A percentile compares a stretch with the other conserved stretches of the same genome.
Evolutionary conservation across 2,888 invertebrate genomes (phyloP).

Genomic region (Coronaproctus castanopsis): DNA sequence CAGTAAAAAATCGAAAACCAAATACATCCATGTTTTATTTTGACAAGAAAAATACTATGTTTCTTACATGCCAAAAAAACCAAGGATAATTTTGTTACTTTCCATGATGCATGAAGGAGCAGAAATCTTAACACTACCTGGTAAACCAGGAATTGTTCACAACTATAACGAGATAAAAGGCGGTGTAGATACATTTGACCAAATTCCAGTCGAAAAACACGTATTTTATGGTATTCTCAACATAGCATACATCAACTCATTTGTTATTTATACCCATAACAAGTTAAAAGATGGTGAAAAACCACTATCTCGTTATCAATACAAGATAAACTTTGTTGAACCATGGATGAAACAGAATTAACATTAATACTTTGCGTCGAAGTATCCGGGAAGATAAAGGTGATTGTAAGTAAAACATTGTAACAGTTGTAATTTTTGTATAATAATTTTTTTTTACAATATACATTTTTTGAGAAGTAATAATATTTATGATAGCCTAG

Average conservation of each 20-base stretch:
- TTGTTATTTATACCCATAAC: not conserved
- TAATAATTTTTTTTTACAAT: not conserved
- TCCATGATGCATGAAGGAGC: constrained; percentile 19
- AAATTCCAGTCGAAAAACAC: not conserved
- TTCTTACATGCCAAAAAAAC: constrained; percentile 20
- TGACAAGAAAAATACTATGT: constrained; percentile 20
- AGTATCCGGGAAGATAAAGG: not conserved
- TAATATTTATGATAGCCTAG: not conserved
- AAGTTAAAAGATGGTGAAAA: not conserved
- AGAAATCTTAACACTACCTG: not conserved
- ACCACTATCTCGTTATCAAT: not conserved
- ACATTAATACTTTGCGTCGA: not conserved
- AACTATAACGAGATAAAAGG: not conserved
- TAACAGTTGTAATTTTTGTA: not conserved
- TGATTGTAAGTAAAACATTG: too few species aligned
- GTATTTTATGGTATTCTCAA: not conserved
- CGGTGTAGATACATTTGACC: not conserved
- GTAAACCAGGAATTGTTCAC: not conserved
- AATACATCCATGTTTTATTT: constrained; percentile 21
- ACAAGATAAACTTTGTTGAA: not conserved
- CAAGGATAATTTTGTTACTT: constrained; percentile 20
- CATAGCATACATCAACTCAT: not conserved
- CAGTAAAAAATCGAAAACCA: constrained; percentile 15
- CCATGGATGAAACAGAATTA: not conserved
- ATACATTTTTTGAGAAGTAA: not conserved